Evolutionary conservation across 2,113 vertebrate species (phyloP).

Genomic region (Saguinus imperator): DNA sequence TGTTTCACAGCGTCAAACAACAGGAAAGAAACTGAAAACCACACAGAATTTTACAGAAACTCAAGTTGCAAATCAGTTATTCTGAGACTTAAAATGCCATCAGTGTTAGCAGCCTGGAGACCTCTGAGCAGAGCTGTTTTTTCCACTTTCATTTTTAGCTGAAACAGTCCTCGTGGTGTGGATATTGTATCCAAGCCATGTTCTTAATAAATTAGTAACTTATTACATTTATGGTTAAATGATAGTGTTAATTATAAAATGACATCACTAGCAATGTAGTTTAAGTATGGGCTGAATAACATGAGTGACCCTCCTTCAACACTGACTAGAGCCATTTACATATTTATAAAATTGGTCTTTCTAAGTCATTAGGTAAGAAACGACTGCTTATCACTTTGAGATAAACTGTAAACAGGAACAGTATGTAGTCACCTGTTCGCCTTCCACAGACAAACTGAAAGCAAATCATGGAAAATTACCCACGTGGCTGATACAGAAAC

Average conservation of each 20-base stretch:
- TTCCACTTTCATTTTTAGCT: not conserved
- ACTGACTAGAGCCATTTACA: too few species aligned
- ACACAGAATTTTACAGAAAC: not conserved
- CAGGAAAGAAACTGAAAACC: not conserved
- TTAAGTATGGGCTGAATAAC: accelerated
- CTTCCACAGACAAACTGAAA: not conserved
- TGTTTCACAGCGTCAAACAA: not conserved
- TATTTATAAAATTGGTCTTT: not conserved
- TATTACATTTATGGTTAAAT: accelerated
- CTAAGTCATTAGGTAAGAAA: not conserved
- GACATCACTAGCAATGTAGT: accelerated
- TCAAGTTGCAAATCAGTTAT: not conserved
- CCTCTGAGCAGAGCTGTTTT: not conserved
- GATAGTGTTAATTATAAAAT: too few species aligned
- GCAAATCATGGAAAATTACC: not conserved
- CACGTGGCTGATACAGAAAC: not conserved
- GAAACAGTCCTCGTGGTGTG: not conserved
- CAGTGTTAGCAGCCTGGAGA: too few species aligned
- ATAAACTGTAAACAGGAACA: not conserved
- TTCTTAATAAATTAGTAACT: not conserved
- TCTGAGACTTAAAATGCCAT: not conserved
- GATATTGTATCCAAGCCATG: not conserved
- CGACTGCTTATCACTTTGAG: not conserved
- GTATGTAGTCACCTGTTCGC: accelerated
- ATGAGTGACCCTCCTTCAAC: accelerated